Base-by-base conservation (phyloP, 2,797 vertebrate genomes). In the Thripadectes ignobilis region DNA sequence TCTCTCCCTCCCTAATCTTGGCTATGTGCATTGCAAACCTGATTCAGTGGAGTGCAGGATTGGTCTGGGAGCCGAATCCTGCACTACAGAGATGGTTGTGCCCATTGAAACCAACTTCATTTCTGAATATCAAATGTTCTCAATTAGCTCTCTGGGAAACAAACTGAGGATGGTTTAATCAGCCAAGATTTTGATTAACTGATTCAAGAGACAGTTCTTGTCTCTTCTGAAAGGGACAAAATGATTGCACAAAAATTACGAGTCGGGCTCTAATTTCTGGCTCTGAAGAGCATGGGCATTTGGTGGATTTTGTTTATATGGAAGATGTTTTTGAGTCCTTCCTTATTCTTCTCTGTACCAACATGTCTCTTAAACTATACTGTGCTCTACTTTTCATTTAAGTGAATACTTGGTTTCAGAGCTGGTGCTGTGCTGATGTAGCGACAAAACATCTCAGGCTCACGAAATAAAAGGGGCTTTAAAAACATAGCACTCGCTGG, bases 241-340 rank as follows among this genome's bases (percentile, higher is more conserved):
- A 93, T 94, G 76, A 96, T 90, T 96, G 91, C 79, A 66, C 68
- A 73, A 58, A 92, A 94, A 95, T 96, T 96, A 88, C 63, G 91
- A 20, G 92, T 92, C 92, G 95, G 67, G 66, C 73, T 88, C 62
- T 92, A 78, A 93, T 94, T 94, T 86, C 93, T 93, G 92, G 36
- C 71, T 94, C 62, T 90, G 8, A 5, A 63, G 69, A 89, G 39
- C 6, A 3, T 24, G 55, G 87, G 55, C 63, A 74, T 77, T 92
- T 93, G 66, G 57, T 73, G 36, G 88, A 67, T 83, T 93, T 86
- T 95, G 59, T 91, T 83, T 88, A 62, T 46, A 34, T 79, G 57
- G 46, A 79, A 90, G 84, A 89, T 49, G 67, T 17, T 88, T 93
- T 61, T 75, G 57, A 90, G 41, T 62, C 24, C 22, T 61, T 49